Evolutionary conservation across 1,140 invertebrate species (phyloP), one percentile per base, ranked within the genome.

Genomic region (Sweltsa coloradensis): DNA sequence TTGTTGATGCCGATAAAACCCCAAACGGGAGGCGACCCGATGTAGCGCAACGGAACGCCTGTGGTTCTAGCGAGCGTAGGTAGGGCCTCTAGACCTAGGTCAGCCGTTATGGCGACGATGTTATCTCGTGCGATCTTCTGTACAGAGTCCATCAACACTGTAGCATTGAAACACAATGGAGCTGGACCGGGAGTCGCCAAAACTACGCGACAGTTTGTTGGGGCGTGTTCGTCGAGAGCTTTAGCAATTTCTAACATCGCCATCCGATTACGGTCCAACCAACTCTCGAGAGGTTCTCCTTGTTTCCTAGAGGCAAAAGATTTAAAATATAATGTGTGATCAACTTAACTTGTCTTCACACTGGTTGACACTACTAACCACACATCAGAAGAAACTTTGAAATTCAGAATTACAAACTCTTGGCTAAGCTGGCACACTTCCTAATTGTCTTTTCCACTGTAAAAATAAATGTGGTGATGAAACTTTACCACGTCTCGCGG

Each of bases 121-220:
- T 44, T 44, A 11, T 44, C 13, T 11, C 25, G 11, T 5, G 18
- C n/a, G 11, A 27, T 13, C 4, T 13, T 25, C 1, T 31, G 5
- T n/a, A 26, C 18, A 25, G 14, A 11, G 24, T 29, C 21, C 6
- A 29, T 29, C 1, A 44, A 24, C 1, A 44, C 42, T 26, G 42
- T 44, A 11, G 42, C 42, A 31, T 44, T 44, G 23, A 44, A 44
- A 7, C 42, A 44, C 5, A 19, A 13, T n/a, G 42, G 42, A 2
- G 42, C 27, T 4, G 14, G 14, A 2, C 21, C n/a, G 2, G 24
- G 5, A 5, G 18, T 18, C 6, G 42, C 42, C n/a, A 44, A 25
- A 16, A 44, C 24, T n/a, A 44, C 24, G 7, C 42, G 21, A 19
- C 42, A 44, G 11, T 31, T 16, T 1, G 42, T 3, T 16, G 21